Conservation (phyloP, 1,140 invertebrate species). For the Ylistrum balloti region DNA sequence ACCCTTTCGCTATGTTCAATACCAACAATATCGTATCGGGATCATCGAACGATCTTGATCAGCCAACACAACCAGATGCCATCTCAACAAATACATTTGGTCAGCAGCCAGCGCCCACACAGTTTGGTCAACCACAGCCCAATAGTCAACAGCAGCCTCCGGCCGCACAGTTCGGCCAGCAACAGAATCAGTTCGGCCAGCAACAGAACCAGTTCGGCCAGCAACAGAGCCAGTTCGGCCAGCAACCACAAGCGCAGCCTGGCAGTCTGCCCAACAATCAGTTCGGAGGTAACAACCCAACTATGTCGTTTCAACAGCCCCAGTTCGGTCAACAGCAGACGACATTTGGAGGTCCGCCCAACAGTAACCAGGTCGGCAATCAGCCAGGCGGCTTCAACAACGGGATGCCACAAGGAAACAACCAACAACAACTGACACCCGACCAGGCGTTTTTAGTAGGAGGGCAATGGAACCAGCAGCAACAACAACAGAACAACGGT, state of each 20-base stretch:
- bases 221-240: neutral
- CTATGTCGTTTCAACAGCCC: neutral
- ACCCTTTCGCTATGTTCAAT: slow-evolving; percentile 11
- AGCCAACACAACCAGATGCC: neutral
- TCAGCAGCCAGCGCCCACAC: neutral
- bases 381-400: neutral
- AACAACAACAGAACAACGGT: neutral
- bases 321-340: slow-evolving; percentile 12
- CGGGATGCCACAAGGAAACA: neutral
- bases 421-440: neutral
- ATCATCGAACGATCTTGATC: neutral
- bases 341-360: neutral
- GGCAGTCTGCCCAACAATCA: neutral
- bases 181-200: slow-evolving; percentile 4
- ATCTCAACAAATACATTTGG: neutral
- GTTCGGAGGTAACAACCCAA: neutral
- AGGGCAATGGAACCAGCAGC: slow-evolving; percentile 22
- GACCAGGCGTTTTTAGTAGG: neutral
- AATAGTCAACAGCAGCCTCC: neutral
- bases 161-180: slow-evolving; percentile 6
- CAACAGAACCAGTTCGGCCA: slow-evolving; percentile 4
- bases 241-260: neutral
- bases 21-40: neutral
- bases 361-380: neutral
- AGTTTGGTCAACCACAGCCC: neutral